These are phyloP conservation scores for Suricata suricatta DNA, from an alignment of 2,113 vertebrate species.

Conservation along the genomic window DNA sequence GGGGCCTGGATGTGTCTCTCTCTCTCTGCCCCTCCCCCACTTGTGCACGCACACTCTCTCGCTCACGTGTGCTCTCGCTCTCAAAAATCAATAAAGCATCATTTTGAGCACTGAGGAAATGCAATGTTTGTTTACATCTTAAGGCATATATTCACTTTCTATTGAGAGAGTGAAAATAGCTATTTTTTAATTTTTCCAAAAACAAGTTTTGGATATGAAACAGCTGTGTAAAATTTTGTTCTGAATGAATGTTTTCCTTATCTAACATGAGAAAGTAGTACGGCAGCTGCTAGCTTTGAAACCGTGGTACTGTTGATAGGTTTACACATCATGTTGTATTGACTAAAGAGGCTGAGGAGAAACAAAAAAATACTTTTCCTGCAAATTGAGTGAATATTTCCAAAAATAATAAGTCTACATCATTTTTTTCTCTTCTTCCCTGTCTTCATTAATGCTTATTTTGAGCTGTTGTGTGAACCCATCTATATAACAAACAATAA, in stretches of 20 bases:
- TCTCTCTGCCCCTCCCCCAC: no score
- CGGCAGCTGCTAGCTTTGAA: background rate
- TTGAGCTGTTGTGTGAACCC: background rate
- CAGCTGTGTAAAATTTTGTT: constrained; percentile 6
- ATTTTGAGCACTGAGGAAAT: background rate
- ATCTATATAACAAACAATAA: background rate
- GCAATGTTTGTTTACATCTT: background rate
- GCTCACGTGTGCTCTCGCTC: no score
- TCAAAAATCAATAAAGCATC: no score
- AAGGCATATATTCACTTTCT: background rate
- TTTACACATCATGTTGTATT: background rate
- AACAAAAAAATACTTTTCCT: background rate
- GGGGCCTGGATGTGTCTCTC: no score
- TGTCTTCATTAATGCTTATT: background rate
- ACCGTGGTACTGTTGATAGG: background rate
- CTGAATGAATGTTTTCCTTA: background rate
- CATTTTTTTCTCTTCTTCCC: background rate
- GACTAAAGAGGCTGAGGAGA: background rate
- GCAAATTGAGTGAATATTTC: background rate
- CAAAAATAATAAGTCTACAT: background rate
- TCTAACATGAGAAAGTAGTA: background rate
- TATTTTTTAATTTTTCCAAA: background rate
- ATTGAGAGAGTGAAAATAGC: background rate
- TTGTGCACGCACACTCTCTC: no score
- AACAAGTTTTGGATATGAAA: background rate